These are phyloP conservation scores for Urosaurus nigricauda DNA, from an alignment of 2,797 vertebrate genomes.

Conservation along the genomic window DNA sequence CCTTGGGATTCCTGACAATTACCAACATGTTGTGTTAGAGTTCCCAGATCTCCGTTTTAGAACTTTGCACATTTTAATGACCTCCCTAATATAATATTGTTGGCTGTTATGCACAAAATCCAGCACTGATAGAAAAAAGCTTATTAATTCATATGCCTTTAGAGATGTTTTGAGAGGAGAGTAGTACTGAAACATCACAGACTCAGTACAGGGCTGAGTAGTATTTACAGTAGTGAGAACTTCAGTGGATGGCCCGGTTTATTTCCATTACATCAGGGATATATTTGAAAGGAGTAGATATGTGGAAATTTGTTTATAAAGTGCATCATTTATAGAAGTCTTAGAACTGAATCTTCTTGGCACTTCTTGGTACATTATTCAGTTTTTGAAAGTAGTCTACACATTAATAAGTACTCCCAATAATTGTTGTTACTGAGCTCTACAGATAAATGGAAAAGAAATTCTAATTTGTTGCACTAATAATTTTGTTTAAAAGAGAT, in stretches of 20 bases:
- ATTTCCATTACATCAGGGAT: background rate
- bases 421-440: background rate
- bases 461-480: slow-evolving; percentile 1
- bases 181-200: background rate
- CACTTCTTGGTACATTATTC: slow-evolving; percentile 16
- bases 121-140: background rate
- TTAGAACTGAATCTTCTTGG: slow-evolving; percentile 17
- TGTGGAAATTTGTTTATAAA: background rate
- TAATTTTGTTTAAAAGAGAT: slow-evolving; percentile 7
- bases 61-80: background rate
- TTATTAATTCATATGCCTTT: background rate
- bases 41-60: background rate
- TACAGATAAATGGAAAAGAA: background rate
- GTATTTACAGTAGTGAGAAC: background rate
- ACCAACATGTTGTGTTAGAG: too few relatives aligned
- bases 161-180: background rate
- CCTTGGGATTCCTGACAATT: too few relatives aligned
- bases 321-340: background rate
- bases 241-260: background rate
- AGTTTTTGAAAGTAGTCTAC: background rate
- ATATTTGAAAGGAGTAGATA: background rate
- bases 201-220: background rate
- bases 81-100: background rate
- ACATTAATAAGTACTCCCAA: slow-evolving; percentile 8
- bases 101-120: background rate